phyloP scores from a whole-genome alignment of 2,797 vertebrate species.

The Chelon labrosus region DNA sequence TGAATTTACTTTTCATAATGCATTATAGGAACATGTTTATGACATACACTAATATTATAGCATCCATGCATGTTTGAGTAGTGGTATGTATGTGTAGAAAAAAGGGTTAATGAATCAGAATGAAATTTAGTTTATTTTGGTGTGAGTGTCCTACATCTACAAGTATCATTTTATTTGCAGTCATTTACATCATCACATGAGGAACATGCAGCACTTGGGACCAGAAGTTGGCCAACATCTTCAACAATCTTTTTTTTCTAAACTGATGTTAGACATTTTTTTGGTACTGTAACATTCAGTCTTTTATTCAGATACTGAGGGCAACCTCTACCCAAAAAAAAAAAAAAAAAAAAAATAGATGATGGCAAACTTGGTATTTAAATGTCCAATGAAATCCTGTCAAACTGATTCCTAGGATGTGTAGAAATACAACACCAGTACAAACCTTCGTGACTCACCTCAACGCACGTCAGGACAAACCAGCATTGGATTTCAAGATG shows the following conservation, averaged over 20 bases:
- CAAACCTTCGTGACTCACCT: conserved; percentile 93
- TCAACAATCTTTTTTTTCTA: background rate
- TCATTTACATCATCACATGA: conserved; percentile 18
- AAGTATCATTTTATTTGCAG: conserved; percentile 12
- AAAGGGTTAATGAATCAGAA: conserved; percentile 4
- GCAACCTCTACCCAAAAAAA: conserved; percentile 1
- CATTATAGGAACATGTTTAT: background rate
- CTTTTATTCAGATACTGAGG: background rate
- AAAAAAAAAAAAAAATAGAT: conserved; percentile 20
- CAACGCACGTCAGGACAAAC: conserved; percentile 92
- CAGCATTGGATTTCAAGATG: conserved; percentile 93
- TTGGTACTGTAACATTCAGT: background rate
- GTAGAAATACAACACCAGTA: conserved; percentile 70
- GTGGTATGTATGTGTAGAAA: background rate
- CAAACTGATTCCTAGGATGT: conserved; percentile 20
- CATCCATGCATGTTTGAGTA: conserved; percentile 43
- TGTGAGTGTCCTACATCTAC: background rate
- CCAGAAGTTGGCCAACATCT: conserved; percentile 64
- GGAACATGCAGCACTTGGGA: conserved; percentile 53
- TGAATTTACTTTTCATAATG: conserved; percentile 3
- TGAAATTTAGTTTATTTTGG: background rate
- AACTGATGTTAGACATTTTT: background rate
- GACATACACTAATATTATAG: conserved; percentile 13
- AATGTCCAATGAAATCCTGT: conserved; percentile 39
- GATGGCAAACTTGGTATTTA: conserved; percentile 65